Conservation (phyloP, 2,888 invertebrate species). For the Lithophane semibrunnea region DNA sequence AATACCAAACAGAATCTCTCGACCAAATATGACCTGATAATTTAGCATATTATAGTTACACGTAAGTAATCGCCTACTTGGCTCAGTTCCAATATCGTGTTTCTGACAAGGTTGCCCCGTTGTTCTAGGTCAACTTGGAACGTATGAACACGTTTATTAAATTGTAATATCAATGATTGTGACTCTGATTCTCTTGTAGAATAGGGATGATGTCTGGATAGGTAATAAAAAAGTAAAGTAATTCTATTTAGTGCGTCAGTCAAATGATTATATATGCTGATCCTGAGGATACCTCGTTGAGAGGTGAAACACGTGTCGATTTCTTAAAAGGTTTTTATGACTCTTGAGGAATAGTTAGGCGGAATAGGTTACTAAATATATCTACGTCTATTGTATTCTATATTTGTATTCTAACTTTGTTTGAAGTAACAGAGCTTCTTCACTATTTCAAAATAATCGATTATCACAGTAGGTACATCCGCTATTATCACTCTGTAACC, state of each 20-base stretch:
- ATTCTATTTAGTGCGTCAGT: too few relatives aligned
- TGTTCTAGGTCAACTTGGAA: conserved; percentile 59
- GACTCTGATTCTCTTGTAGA: conserved; percentile 19
- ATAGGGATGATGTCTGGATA: too few relatives aligned
- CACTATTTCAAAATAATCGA: background rate
- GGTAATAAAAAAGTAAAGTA: too few relatives aligned
- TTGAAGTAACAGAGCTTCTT: background rate
- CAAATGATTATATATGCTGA: too few relatives aligned
- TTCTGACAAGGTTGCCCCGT: conserved; percentile 59
- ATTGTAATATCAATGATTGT: conserved; percentile 41
- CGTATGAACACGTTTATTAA: conserved; percentile 53
- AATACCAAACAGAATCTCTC: background rate
- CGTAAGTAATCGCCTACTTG: conserved; percentile 53
- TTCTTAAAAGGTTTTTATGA: too few relatives aligned
- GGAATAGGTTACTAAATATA: too few relatives aligned
- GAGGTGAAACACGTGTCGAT: too few relatives aligned
- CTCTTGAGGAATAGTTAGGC: too few relatives aligned
- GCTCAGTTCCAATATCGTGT: conserved; percentile 59
- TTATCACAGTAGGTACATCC: background rate
- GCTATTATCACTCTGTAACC: background rate
- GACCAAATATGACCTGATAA: background rate
- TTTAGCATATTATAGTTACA: conserved; percentile 28
- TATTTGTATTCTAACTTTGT: too few relatives aligned
- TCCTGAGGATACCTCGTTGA: too few relatives aligned
- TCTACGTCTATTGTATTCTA: too few relatives aligned